Evolutionary conservation across 1,140 invertebrate genomes (phyloP).

Genomic region (Heliconius hermathena): DNA sequence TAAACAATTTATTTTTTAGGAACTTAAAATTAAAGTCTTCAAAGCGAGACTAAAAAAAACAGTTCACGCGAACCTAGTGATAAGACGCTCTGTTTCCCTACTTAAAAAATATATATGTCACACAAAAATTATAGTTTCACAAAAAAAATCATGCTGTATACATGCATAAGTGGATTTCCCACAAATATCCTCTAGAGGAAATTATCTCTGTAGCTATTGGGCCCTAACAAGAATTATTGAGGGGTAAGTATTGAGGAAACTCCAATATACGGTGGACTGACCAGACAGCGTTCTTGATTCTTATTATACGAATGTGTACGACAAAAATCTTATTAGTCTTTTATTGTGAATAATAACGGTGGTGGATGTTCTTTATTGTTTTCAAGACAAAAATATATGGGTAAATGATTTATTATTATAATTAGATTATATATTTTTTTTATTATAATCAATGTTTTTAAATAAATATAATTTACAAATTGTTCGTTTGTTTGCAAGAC

Average conservation of each 20-base stretch:
- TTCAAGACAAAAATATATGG: neutral
- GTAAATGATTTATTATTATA: neutral
- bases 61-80: too few species aligned
- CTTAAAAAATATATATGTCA: too few species aligned
- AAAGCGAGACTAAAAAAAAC: too few species aligned
- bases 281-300: conserved; percentile 27
- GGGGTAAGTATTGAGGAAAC: conserved; percentile 44
- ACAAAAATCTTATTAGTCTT: conserved; percentile 8
- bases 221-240: conserved; percentile 63
- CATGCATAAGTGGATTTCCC: conserved; percentile 53
- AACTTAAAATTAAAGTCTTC: too few species aligned
- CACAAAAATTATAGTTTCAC: too few species aligned
- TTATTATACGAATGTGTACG: conserved; percentile 22
- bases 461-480: too few species aligned
- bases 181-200: conserved; percentile 54
- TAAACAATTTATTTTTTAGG: too few species aligned
- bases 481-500: too few species aligned
- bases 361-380: neutral
- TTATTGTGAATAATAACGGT: neutral
- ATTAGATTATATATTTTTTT: too few species aligned
- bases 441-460: too few species aligned
- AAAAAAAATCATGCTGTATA: conserved; percentile 47
- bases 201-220: conserved; percentile 59
- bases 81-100: too few species aligned
- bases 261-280: conserved; percentile 40